Conservation (phyloP, 1,140 invertebrate species). For the Sinonovacula constricta region DNA sequence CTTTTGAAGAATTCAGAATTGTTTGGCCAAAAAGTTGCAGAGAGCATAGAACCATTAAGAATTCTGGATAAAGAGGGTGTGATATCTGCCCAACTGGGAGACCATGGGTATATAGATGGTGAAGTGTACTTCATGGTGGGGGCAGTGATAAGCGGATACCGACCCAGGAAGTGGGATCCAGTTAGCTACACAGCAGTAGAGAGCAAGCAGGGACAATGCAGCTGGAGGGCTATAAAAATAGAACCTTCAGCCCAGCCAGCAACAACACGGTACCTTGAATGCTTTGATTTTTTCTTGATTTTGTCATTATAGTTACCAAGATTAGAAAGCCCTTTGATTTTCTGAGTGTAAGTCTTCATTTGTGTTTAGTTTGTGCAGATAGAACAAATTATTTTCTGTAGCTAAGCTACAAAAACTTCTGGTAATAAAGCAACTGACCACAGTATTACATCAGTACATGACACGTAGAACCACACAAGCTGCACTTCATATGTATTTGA, state of each 20-base stretch:
- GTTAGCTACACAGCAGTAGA: constrained; percentile 71
- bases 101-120: constrained; percentile 74
- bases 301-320: too few species aligned
- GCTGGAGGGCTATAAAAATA: constrained; percentile 65
- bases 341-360: too few species aligned
- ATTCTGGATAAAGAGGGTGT: constrained; percentile 60
- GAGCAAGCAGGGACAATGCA: constrained; percentile 67
- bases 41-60: constrained; percentile 66
- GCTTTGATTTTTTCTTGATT: too few species aligned
- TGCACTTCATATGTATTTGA: too few species aligned
- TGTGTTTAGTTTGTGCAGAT: too few species aligned
- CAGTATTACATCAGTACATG: too few species aligned
- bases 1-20: constrained; percentile 49
- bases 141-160: constrained; percentile 59
- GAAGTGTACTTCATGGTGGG: constrained; percentile 67
- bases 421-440: too few species aligned
- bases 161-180: constrained; percentile 65
- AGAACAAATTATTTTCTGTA: too few species aligned
- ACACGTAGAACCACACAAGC: too few species aligned
- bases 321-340: too few species aligned
- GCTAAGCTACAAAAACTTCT: too few species aligned
- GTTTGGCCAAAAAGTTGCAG: constrained; percentile 36
- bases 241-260: constrained; percentile 27
- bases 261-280: not conserved
- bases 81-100: constrained; percentile 60